phyloP scores from a whole-genome alignment of 2,888 invertebrate species.

The Drosophila anceps region DNA sequence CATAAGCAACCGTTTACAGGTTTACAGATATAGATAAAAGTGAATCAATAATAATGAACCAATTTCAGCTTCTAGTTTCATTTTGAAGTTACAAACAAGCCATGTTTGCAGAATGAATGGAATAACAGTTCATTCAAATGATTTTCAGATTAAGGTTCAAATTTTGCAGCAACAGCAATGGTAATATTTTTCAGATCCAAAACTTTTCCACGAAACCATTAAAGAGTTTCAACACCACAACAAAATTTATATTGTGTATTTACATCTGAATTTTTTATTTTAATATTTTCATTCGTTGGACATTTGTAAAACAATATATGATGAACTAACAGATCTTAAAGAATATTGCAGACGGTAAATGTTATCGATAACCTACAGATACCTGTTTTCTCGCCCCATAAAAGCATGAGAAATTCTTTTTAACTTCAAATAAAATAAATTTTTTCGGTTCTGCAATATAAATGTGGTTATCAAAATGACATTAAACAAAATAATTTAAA shows the following conservation, averaged over 20 bases:
- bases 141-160: not conserved
- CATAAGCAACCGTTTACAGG: too few relatives aligned
- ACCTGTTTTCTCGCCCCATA: not conserved
- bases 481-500: not conserved
- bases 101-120: not conserved
- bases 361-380: not conserved
- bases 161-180: too few relatives aligned
- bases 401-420: not conserved
- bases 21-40: not conserved
- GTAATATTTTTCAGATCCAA: too few relatives aligned
- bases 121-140: not conserved
- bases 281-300: too few relatives aligned
- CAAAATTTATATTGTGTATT: not conserved
- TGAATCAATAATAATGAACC: not conserved
- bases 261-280: not conserved
- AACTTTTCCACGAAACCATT: not conserved
- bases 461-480: not conserved
- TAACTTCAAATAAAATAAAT: not conserved
- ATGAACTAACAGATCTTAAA: not conserved
- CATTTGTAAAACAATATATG: not conserved
- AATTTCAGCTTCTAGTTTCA: too few relatives aligned
- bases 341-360: not conserved
- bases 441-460: not conserved
- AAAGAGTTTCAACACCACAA: not conserved
- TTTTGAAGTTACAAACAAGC: too few relatives aligned